phyloP scores from a whole-genome alignment of 2,113 vertebrate genomes.

The Illadopsis cleaveri region DNA sequence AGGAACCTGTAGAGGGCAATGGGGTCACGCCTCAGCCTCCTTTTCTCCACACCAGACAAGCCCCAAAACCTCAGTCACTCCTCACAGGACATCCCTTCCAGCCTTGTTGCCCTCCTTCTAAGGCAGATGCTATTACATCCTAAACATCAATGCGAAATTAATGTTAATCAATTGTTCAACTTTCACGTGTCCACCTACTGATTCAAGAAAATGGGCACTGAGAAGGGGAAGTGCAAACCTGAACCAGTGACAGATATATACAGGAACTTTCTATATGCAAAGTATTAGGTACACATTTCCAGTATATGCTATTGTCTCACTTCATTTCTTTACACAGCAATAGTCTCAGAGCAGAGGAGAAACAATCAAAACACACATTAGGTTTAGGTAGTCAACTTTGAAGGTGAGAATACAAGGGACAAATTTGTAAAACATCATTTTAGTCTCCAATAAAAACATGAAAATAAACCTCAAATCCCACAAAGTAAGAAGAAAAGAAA shows the following conservation, averaged over 20 bases:
- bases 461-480: not conserved
- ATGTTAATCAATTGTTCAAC: not conserved
- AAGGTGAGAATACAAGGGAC: not conserved
- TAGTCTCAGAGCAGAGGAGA: not conserved
- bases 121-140: not conserved
- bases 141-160: not conserved
- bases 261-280: not conserved
- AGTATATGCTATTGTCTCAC: not conserved
- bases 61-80: not conserved
- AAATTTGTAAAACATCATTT: not conserved
- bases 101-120: not conserved
- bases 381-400: not conserved
- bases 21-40: not conserved
- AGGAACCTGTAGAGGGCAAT: not conserved
- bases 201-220: not conserved
- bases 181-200: accelerated
- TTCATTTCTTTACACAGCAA: not conserved
- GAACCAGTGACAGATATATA: not conserved
- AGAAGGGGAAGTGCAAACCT: not conserved
- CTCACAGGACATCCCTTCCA: not conserved
- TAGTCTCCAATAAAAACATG: not conserved
- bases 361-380: not conserved
- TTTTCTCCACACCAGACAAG: not conserved
- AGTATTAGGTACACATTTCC: not conserved
- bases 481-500: not conserved